These are phyloP conservation scores for Serilophus lunatus DNA, from an alignment of 2,113 vertebrate genomes.

Conservation along the genomic window DNA sequence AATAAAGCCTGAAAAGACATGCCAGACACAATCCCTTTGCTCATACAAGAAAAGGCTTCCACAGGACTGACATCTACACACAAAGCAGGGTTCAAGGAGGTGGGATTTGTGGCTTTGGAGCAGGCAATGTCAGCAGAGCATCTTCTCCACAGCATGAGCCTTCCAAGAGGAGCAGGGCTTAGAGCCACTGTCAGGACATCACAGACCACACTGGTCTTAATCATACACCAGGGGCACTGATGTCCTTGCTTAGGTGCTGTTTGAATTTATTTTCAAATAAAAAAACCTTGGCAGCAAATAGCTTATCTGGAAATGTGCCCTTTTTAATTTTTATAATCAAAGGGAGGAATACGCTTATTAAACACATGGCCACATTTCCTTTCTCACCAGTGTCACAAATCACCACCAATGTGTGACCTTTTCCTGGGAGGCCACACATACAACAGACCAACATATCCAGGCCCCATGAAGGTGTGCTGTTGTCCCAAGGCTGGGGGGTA, in stretches of 20 bases:
- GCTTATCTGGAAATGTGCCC: neutral
- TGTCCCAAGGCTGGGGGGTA: neutral
- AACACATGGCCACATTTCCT: neutral
- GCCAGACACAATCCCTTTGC: neutral
- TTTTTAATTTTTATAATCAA: neutral
- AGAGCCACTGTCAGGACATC: neutral
- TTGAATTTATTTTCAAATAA: neutral
- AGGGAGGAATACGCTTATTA: neutral
- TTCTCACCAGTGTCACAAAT: neutral
- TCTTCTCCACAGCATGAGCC: too few species aligned
- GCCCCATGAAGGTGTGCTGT: neutral
- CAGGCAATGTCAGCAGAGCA: rapidly evolving
- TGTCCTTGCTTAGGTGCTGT: rapidly evolving
- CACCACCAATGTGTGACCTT: rapidly evolving
- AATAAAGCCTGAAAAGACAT: rapidly evolving
- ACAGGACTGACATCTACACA: rapidly evolving
- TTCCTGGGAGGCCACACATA: neutral
- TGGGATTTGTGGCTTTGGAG: neutral
- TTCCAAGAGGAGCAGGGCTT: neutral
- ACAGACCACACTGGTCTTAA: neutral
- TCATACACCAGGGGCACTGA: neutral
- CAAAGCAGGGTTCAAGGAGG: too few species aligned
- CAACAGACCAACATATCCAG: neutral
- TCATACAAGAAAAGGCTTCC: neutral
- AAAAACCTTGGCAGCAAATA: neutral